Conservation (phyloP, 2,888 invertebrate species). For the Amiota mariae region DNA sequence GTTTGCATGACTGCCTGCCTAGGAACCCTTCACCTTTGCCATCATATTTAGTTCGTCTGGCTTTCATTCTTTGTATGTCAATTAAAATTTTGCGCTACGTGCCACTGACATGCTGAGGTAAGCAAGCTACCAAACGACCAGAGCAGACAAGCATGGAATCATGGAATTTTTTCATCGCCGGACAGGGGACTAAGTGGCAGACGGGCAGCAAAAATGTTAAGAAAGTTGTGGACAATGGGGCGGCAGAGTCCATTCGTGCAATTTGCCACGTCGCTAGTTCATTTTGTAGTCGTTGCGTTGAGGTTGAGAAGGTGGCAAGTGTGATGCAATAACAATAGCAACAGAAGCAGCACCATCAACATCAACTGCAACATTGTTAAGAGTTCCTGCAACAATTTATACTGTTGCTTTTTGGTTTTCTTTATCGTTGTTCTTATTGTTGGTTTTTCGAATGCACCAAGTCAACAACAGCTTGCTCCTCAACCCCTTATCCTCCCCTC, state of each 20-base stretch:
- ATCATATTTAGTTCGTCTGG: neutral
- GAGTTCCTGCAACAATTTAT: conserved; percentile 18
- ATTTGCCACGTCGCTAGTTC: neutral
- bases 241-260: neutral
- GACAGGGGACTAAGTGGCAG: no score
- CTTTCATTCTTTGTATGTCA: conserved; percentile 21
- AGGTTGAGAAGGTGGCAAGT: neutral
- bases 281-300: neutral
- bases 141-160: no score
- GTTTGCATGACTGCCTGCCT: neutral
- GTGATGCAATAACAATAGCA: neutral
- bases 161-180: no score
- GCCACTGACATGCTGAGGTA: conserved; percentile 22
- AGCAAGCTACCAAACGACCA: neutral
- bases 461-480: no score
- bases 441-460: no score
- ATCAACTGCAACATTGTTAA: neutral
- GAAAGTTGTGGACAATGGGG: neutral
- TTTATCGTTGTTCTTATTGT: no score
- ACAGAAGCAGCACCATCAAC: neutral
- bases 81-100: conserved; percentile 24
- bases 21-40: neutral
- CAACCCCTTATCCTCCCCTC: no score
- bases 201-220: no score
- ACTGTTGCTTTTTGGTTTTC: neutral